These are phyloP conservation scores for pig (Sus scrofa) DNA, from an alignment of 2,113 vertebrate species.

Conservation along the genomic window DNA sequence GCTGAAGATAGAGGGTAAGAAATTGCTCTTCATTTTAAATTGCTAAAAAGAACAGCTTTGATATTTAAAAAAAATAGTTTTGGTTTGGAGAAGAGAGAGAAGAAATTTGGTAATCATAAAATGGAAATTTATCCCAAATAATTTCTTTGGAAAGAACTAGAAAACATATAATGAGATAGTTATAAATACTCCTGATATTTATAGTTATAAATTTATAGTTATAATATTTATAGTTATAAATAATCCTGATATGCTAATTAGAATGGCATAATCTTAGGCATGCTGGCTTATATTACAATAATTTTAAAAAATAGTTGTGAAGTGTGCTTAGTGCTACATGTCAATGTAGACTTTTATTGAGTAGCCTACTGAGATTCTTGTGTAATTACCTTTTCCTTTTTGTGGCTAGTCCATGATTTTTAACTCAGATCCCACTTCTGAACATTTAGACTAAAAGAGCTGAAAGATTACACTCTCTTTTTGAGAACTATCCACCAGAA, in stretches of 20 bases:
- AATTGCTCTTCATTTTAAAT: conserved; percentile 32
- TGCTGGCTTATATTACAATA: conserved; percentile 62
- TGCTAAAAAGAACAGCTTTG: conserved; percentile 25
- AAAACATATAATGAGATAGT: conserved; percentile 33
- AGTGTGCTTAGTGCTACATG: background rate
- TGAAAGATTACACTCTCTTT: background rate
- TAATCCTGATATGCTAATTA: conserved; percentile 34
- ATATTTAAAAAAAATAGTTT: background rate
- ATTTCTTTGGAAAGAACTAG: conserved; percentile 63
- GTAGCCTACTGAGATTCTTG: conserved; percentile 42
- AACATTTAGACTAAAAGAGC: conserved; percentile 17
- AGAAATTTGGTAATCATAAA: conserved; percentile 15
- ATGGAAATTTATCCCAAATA: background rate
- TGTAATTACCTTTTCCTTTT: conserved; percentile 58
- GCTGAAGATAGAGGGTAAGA: background rate
- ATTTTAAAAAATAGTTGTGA: conserved; percentile 61
- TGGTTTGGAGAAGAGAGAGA: background rate
- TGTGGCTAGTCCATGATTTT: conserved; percentile 40
- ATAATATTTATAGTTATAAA: conserved; percentile 60
- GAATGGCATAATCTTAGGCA: conserved; percentile 41
- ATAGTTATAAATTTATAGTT: too few relatives aligned
- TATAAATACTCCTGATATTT: conserved; percentile 52
- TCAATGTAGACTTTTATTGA: conserved; percentile 51
- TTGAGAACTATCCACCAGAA: background rate
- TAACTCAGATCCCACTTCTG: conserved; percentile 48